Evolutionary conservation across 1,140 invertebrate species (phyloP), one percentile per base, ranked within the genome.

Genomic region (Drosophila equinoxialis): DNA sequence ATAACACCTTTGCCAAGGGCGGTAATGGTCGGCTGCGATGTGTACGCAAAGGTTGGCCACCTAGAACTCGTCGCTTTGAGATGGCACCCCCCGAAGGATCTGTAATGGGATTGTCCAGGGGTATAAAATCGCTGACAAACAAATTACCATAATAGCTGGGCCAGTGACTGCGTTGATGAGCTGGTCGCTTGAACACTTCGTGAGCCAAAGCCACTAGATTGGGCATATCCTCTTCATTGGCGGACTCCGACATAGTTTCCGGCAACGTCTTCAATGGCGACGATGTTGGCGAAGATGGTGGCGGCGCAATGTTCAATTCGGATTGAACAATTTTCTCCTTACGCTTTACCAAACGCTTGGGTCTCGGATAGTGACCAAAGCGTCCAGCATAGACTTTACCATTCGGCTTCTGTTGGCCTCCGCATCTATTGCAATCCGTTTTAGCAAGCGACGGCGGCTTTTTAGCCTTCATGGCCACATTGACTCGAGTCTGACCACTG

Each of bases 1-100:
- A 45, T 6, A 74, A 14, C 1, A 84, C 41, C 13, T 79, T 71
- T 0, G 70, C 69, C 6, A 89, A 77, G 2, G 84, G 77, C 1
- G 73, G 79, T 33, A 66, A 8, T 0, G 77, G 64, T 8, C 64
- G 59, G 14, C 77, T 77, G 20, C 48, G 54, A 11, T 79, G 83
- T 0, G 13, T n/a, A 26, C 35, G 57, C 1, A 60, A 6, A 0
- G 71, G 14, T 14, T 64, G 59, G 3, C 68, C 66, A 3, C 41
- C 23, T 0, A 10, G 2, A 4, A 6, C 7, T 37, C 33, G 70
- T 6, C 37, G 62, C 64, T 87, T 87, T 1, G 84, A 89, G 10
- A 87, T 81, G 35, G 84, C 84, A 4, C 84, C 84, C 2, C 80
- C 65, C 0, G 66, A 51, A 4, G 57, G 6, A 61, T 87, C 68